These are phyloP conservation scores for Chesias legatella DNA, from an alignment of 2,888 invertebrate genomes.

Conservation along the genomic window DNA sequence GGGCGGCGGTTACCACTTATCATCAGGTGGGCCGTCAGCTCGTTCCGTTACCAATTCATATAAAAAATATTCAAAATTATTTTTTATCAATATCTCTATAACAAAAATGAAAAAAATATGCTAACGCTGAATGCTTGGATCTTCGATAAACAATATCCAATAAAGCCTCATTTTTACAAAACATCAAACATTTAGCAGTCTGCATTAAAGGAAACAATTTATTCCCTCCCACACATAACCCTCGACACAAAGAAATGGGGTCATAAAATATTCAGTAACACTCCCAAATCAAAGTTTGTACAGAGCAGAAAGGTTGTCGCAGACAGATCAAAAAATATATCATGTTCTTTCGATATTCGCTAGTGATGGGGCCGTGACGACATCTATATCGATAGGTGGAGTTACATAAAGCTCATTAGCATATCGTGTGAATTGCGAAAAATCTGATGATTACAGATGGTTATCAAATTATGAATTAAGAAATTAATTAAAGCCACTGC, in stretches of 20 bases:
- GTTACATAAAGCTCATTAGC: no score
- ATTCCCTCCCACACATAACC: constrained; percentile 11
- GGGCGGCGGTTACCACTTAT: no score
- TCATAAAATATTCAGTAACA: constrained; percentile 27
- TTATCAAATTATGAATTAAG: neutral
- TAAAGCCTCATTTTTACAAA: no score
- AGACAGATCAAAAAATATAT: constrained; percentile 17
- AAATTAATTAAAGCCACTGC: constrained; percentile 3
- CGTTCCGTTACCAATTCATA: no score
- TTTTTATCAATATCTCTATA: no score
- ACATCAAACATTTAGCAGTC: neutral
- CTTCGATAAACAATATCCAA: no score
- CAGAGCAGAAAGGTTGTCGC: constrained; percentile 11
- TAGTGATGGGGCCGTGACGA: constrained; percentile 11
- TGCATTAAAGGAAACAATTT: constrained; percentile 5
- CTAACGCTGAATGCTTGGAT: no score
- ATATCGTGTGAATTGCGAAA: no score
- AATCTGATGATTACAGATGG: neutral
- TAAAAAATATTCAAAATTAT: no score
- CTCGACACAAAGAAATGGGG: constrained; percentile 17
- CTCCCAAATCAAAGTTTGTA: constrained; percentile 23
- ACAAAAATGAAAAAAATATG: no score
- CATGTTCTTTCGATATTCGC: constrained; percentile 11
- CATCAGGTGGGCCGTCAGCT: no score
- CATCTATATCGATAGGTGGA: neutral